Evolutionary conservation across 1,140 invertebrate species (phyloP).

Genomic region (Dendroctonus ponderosae): DNA sequence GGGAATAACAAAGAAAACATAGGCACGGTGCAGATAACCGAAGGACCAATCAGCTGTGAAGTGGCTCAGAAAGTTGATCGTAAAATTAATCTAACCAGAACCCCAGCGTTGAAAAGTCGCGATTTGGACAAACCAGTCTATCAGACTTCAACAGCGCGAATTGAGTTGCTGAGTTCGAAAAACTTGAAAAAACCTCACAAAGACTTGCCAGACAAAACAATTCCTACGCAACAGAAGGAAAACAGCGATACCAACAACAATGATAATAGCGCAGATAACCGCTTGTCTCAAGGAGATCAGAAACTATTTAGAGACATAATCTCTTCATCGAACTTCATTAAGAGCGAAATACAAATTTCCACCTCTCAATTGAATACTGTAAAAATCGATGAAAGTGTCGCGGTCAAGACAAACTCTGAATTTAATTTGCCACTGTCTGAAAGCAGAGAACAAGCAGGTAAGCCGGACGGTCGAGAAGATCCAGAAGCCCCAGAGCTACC

Average conservation of each 20-base stretch:
- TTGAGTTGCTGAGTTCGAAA: slow-evolving; percentile 44
- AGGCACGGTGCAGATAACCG: slow-evolving; percentile 20
- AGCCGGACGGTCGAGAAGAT: slow-evolving; percentile 77
- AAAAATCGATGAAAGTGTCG: neutral
- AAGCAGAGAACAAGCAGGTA: slow-evolving; percentile 68
- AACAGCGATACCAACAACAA: slow-evolving; percentile 33
- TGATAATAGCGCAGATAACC: slow-evolving; percentile 1
- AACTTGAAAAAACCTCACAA: slow-evolving; percentile 40
- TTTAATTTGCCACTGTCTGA: slow-evolving; percentile 12
- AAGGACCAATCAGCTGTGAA: slow-evolving; percentile 2
- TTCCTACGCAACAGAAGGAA: neutral
- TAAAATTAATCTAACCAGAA: slow-evolving; percentile 43
- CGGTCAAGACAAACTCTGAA: neutral
- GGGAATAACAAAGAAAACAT: slow-evolving; percentile 52
- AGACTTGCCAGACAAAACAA: slow-evolving; percentile 6
- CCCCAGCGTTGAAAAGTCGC: slow-evolving; percentile 42
- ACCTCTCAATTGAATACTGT: neutral
- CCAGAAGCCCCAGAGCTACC: slow-evolving; percentile 67
- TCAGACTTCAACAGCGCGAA: slow-evolving; percentile 46
- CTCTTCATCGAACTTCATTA: slow-evolving; percentile 27
- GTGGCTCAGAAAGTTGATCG: slow-evolving; percentile 33
- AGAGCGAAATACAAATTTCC: slow-evolving; percentile 27
- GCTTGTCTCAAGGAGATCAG: slow-evolving; percentile 11
- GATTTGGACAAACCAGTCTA: slow-evolving; percentile 46
- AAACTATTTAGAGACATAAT: slow-evolving; percentile 27